A percentile compares a stretch with the other conserved stretches of the same genome.
Conservation (phyloP, 1,140 invertebrate genomes). For the Hypsibius dujardini region DNA sequence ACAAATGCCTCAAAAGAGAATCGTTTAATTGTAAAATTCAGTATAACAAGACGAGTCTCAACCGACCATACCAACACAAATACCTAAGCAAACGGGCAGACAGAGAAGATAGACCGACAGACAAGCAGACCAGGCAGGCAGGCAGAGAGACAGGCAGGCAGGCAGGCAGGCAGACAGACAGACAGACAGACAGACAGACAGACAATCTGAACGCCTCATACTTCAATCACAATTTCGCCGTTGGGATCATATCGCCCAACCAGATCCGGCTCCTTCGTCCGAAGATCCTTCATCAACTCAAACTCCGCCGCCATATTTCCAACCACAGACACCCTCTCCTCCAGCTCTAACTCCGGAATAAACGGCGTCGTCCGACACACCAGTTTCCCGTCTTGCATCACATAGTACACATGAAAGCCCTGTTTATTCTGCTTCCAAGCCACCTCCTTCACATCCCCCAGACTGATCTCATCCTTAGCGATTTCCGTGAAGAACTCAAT, state of each 20-base stretch:
- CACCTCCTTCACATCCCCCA: background rate
- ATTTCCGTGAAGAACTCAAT: background rate
- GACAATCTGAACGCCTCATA: no score
- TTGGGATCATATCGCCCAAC: background rate
- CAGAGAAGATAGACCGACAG: no score
- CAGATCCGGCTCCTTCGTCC: background rate
- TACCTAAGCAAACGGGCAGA: no score
- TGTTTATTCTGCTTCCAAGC: background rate
- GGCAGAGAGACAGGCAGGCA: no score
- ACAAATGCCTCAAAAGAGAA: no score
- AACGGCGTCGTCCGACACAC: background rate
- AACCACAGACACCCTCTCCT: background rate
- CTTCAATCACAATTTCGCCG: no score
- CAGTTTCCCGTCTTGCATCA: background rate
- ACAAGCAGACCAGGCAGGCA: no score
- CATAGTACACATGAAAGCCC: conserved; percentile 5
- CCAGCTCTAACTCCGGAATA: background rate
- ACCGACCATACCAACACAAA: no score
- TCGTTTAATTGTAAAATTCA: no score
- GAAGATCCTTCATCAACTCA: background rate
- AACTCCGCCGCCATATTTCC: background rate
- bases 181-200: no score
- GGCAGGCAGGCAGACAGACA: no score
- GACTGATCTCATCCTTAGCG: background rate
- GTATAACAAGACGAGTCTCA: no score